These are phyloP conservation scores for Eupristina koningsbergeri DNA, from an alignment of 1,140 invertebrate species.

Conservation along the genomic window DNA sequence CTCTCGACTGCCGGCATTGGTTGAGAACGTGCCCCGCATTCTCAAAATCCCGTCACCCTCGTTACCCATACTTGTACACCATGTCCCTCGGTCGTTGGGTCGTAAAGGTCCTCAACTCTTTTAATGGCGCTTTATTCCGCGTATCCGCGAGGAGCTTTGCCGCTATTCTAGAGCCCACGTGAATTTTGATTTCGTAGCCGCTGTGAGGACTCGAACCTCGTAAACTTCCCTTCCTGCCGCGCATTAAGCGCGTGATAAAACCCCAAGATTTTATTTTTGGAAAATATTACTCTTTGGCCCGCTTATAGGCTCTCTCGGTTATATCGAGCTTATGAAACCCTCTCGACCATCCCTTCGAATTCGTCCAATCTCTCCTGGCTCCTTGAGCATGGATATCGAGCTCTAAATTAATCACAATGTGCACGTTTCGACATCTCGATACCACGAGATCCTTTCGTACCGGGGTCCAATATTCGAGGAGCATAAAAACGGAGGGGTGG, in stretches of 20 bases:
- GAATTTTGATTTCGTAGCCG: constrained; percentile 32
- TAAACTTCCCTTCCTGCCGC: background rate
- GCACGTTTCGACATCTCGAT: too few species aligned
- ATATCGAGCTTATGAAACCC: too few species aligned
- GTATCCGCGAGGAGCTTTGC: constrained; percentile 33
- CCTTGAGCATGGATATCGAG: too few species aligned
- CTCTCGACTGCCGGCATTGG: constrained; percentile 70
- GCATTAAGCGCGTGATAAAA: background rate
- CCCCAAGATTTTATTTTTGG: background rate
- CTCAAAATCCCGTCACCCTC: constrained; percentile 69
- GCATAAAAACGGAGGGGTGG: background rate
- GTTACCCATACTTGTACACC: constrained; percentile 57
- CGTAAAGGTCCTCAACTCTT: constrained; percentile 65
- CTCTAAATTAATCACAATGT: background rate
- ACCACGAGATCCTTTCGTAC: background rate
- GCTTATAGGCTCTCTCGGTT: background rate
- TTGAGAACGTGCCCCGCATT: constrained; percentile 72
- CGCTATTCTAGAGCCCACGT: background rate
- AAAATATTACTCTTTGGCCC: background rate
- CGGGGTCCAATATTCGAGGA: background rate
- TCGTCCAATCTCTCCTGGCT: too few species aligned
- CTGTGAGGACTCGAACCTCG: constrained; percentile 1
- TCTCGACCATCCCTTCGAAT: too few species aligned
- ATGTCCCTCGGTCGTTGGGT: constrained; percentile 33
- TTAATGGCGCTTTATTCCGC: constrained; percentile 60